Percentiles rank a stretch among this genome's conserved stretches.
Conservation (phyloP, 2,113 vertebrate genomes). For the Pterocles gutturalis region DNA sequence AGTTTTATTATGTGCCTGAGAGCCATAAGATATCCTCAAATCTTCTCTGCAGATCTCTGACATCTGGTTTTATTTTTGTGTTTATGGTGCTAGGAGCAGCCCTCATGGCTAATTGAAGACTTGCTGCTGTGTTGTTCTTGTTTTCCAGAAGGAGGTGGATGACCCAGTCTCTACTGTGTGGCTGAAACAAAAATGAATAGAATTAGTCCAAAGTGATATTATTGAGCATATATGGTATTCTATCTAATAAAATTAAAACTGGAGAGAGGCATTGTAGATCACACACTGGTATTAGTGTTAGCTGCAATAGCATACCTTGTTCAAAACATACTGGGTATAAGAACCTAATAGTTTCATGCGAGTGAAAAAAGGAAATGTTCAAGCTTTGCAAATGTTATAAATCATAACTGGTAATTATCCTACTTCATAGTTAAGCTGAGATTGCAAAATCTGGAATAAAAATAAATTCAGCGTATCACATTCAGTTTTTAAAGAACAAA, state of each 20-base stretch:
- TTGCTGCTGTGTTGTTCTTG: neutral
- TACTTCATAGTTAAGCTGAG: neutral
- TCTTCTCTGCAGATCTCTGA: neutral
- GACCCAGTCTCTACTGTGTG: neutral
- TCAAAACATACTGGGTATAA: neutral
- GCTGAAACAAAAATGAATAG: neutral
- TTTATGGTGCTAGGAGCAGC: neutral
- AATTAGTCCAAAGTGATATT: neutral
- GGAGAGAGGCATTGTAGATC: neutral
- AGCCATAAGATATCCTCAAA: neutral
- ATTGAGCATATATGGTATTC: neutral
- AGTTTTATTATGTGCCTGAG: slow-evolving; percentile 35
- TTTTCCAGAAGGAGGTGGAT: neutral
- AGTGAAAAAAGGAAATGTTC: neutral
- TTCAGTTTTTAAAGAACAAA: neutral
- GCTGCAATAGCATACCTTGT: neutral
- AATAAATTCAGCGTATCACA: neutral
- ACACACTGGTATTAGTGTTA: neutral
- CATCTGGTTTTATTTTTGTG: slow-evolving; percentile 40
- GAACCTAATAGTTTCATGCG: neutral
- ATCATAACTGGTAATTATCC: neutral
- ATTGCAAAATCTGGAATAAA: neutral
- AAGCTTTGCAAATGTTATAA: neutral
- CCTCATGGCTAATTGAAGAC: neutral
- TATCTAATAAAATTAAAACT: neutral